Evolutionary conservation across 2,888 invertebrate genomes (phyloP), one percentile per base, ranked within the genome.

Genomic region (Muschampia plurimacula): DNA sequence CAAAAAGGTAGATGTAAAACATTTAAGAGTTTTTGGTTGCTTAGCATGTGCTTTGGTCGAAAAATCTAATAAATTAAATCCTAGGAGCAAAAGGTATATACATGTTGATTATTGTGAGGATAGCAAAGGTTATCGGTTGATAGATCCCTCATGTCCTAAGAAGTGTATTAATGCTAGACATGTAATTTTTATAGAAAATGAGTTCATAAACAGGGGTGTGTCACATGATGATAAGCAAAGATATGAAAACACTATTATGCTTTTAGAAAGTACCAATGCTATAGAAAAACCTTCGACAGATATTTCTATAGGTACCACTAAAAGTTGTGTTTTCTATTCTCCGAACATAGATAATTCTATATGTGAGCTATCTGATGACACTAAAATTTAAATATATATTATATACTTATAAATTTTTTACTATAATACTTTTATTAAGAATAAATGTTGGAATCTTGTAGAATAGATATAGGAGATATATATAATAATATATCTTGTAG

Each of bases 1-100:
- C 5, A 22, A 64, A 44, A 46, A 44, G 63, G 44, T 64, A 44
- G 22, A 44, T 22, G 41, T 64, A 44, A 44, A 22, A 44, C 44
- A 64, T 64, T 44, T 64, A 22, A 15, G 63, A n/a, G 44, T 64
- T 15, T 55, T 55, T 55, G 55, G 55, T 22, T 55, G 55, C n/a
- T 22, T 55, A 55, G 55, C 55, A 22, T 55, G 22, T 2, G 55
- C 55, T 55, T 55, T 55, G 8, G 55, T 55, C 3, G 55, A 55
- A 22, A 55, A 55, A 55, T 8, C 55, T 0, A 55, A 55, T 55
- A 55, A 55, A 22, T 10, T 55, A 55, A 22, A 55, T 9, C 10
- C 55, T 22, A 22, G 55, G 55, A 55, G 55, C 22, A 55, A 55
- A 22, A 55, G 55, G 55, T 55, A 55, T 55, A 22, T 55, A 55